Base-by-base conservation (phyloP, 2,888 invertebrate genomes). In the Hydrotaea diabolus region DNA sequence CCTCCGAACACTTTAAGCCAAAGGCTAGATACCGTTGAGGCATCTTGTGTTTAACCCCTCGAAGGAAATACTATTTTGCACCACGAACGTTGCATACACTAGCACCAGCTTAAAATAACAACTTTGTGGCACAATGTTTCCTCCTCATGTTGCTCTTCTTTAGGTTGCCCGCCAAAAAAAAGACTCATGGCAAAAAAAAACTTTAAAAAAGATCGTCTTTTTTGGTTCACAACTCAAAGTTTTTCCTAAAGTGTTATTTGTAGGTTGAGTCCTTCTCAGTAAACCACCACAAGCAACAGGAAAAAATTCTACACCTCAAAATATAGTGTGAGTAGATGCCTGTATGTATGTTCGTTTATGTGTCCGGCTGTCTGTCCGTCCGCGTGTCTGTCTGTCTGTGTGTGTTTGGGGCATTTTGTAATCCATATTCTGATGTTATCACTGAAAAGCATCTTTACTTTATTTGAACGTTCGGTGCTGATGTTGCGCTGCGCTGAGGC, bases 381-480 rank as follows among this genome's bases (percentile, higher is more conserved):
- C 76, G 23, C 80, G 77, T 77, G 55, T 71, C 49, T 75, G 31
- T 59, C 43, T 55, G 49, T 71, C 64, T 78, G 23, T 82, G 77
- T 77, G 55, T 83, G 83, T 80, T 64, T 72, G 82, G 76, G 53
- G 73, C 73, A 78, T 86, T 86, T 88, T 87, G 89, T 89, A 89
- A 89, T 89, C 88, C 88, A 89, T 89, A 89, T 89, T 88, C 88
- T 87, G 88, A 88, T 88, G 87, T 88, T 88, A 87, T 87, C 87
- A 79, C 77, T 59, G 77, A 72, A 87, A 71, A 83, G 78, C 72
- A 82, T 83, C 79, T 84, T 75, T 77, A 43, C 76, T 79, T 77
- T 77, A 71, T 77, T 79, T 71, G 59, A 82, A 72, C 53, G 69
- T 81, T 81, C 39, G 19, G 69, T 19, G n/a, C n/a, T 17, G 31